phyloP scores from a whole-genome alignment of 2,888 invertebrate genomes.

The Formica aserva region DNA sequence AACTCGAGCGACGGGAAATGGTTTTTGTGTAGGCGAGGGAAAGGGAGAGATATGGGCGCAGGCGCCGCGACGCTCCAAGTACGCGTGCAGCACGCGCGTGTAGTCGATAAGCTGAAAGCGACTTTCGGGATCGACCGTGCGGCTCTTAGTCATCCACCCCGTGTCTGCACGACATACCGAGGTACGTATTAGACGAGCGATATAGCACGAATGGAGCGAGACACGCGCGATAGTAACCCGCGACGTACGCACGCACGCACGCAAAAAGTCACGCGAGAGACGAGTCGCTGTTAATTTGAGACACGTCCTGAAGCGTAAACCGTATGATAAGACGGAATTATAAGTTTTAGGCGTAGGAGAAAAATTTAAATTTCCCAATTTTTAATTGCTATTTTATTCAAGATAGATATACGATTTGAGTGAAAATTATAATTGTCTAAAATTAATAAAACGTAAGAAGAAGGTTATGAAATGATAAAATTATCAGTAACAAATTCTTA shows the following conservation, averaged over 20 bases:
- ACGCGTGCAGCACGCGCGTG: constrained; percentile 59
- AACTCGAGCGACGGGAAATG: constrained; percentile 4
- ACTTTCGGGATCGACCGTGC: constrained; percentile 67
- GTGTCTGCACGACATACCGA: constrained; percentile 49
- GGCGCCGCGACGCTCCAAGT: constrained; percentile 66
- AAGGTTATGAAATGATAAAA: background rate
- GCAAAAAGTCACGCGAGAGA: constrained; percentile 7
- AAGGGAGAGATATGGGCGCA: constrained; percentile 66
- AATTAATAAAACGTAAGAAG: background rate
- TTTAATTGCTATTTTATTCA: background rate
- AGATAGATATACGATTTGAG: background rate
- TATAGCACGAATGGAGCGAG: constrained; percentile 45
- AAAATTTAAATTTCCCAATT: background rate
- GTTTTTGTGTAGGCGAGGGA: constrained; percentile 46
- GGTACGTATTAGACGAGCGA: constrained; percentile 45
- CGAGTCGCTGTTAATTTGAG: constrained; percentile 33
- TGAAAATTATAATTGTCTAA: background rate
- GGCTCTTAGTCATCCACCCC: constrained; percentile 68
- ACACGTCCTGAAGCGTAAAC: constrained; percentile 25
- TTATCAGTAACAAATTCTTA: background rate
- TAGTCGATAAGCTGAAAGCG: constrained; percentile 70
- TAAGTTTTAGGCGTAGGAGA: background rate
- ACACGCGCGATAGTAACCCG: constrained; percentile 20
- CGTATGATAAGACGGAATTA: background rate
- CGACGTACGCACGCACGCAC: constrained; percentile 40